These are phyloP conservation scores for Cygnus atratus DNA, from an alignment of 2,113 vertebrate species.

Conservation along the genomic window DNA sequence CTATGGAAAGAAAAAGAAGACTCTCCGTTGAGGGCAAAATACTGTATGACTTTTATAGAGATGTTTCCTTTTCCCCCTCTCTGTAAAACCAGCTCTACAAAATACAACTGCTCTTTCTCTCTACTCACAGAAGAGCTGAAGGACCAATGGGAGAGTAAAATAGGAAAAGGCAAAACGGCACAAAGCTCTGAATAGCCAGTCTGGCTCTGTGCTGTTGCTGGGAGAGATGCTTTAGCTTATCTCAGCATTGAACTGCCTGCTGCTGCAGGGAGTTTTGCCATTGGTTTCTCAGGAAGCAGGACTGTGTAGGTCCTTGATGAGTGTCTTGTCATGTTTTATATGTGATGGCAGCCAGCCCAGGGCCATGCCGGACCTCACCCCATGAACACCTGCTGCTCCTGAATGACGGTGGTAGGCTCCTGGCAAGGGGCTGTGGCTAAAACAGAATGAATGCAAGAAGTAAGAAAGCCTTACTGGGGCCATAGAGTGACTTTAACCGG, in stretches of 20 bases:
- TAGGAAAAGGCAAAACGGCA: background rate
- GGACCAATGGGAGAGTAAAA: background rate
- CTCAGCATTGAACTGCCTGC: background rate
- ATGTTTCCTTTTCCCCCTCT: rapidly evolving
- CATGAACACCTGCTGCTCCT: rapidly evolving
- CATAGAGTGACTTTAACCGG: background rate
- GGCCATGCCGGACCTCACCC: rapidly evolving
- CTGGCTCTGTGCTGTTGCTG: rapidly evolving
- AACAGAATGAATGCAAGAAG: background rate
- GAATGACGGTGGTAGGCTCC: background rate
- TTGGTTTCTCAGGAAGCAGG: background rate
- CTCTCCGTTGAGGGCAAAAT: background rate
- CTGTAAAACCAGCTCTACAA: background rate
- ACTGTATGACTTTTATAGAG: background rate
- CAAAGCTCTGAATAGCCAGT: background rate
- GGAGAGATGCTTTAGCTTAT: background rate
- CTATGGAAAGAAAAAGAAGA: background rate
- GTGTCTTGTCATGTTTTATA: background rate
- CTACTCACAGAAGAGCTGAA: background rate
- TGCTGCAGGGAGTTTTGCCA: rapidly evolving
- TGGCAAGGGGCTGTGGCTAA: background rate
- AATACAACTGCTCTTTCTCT: background rate
- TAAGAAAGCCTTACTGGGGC: background rate
- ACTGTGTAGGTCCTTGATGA: background rate
- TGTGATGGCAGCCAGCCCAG: background rate